phyloP scores from a whole-genome alignment of 2,113 vertebrate species.

The Paradoxurus hermaphroditus region DNA sequence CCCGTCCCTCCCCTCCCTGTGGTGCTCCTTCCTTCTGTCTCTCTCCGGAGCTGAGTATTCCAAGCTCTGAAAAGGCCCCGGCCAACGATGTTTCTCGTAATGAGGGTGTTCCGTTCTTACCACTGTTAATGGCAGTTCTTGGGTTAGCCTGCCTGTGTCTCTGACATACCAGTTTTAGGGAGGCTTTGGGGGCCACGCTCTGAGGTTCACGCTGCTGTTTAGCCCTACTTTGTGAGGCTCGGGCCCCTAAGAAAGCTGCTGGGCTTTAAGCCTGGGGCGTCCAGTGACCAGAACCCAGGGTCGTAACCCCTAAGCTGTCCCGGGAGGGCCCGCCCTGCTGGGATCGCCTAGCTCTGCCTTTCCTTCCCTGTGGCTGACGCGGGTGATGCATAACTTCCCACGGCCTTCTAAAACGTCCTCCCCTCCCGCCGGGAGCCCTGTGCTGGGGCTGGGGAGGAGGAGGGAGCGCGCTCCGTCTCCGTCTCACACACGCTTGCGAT shows the following conservation, averaged over 20 bases:
- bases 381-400: not conserved
- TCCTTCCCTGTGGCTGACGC: not conserved
- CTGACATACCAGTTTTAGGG: not conserved
- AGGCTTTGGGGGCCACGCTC: not conserved
- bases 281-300: not conserved
- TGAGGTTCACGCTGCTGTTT: no score
- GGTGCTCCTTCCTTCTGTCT: not conserved
- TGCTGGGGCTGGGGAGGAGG: not conserved
- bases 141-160: not conserved
- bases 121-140: not conserved
- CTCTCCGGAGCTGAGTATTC: not conserved
- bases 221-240: not conserved
- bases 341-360: not conserved
- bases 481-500: not conserved
- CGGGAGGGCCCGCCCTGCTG: fast-evolving
- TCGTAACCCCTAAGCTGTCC: not conserved
- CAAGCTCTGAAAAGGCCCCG: not conserved
- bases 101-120: not conserved
- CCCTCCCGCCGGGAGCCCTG: not conserved
- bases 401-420: not conserved
- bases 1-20: not conserved
- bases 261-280: not conserved
- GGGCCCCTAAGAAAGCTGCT: not conserved
- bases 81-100: not conserved
- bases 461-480: not conserved